Percentiles rank a stretch among this genome's conserved stretches.
phyloP scores from a whole-genome alignment of 2,113 vertebrate species.

The Oophaga pumilio region DNA sequence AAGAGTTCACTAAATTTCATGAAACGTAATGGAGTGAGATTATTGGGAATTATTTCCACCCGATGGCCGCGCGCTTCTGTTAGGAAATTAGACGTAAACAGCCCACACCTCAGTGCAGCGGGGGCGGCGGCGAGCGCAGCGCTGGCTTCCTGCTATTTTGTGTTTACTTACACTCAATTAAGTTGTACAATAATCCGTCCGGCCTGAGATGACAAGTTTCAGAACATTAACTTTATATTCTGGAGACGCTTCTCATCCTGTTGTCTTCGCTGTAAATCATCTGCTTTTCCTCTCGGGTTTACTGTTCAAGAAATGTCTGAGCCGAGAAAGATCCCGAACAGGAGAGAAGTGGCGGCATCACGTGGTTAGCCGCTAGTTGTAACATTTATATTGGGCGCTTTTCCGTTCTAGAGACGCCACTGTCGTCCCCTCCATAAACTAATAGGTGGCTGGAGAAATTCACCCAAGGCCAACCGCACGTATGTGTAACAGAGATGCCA shows the following conservation, averaged over 20 bases:
- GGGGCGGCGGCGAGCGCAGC: conserved; percentile 66
- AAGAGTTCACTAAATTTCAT: conserved; percentile 72
- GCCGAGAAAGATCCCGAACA: not conserved
- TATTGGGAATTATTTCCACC: conserved; percentile 80
- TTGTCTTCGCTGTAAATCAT: conserved; percentile 17
- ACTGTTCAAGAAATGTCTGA: not conserved
- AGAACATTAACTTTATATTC: conserved; percentile 74
- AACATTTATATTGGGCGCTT: not conserved
- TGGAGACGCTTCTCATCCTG: not conserved
- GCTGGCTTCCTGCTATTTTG: conserved; percentile 70
- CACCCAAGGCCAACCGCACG: too few species aligned
- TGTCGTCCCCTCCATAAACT: too few species aligned
- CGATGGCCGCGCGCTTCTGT: conserved; percentile 72
- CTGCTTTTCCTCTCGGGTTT: not conserved
- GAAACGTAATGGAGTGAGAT: conserved; percentile 77
- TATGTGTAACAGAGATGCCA: too few species aligned
- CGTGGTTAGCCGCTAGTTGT: not conserved
- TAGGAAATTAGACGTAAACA: conserved; percentile 76
- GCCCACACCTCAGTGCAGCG: conserved; percentile 68
- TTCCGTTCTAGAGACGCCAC: too few species aligned
- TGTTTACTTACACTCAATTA: conserved; percentile 79
- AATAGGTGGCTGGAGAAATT: too few species aligned
- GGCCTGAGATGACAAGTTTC: conserved; percentile 75
- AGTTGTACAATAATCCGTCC: conserved; percentile 74
- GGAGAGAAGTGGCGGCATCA: not conserved